Base-by-base conservation (phyloP, 2,888 invertebrate genomes). In the Xylocampa areola region DNA sequence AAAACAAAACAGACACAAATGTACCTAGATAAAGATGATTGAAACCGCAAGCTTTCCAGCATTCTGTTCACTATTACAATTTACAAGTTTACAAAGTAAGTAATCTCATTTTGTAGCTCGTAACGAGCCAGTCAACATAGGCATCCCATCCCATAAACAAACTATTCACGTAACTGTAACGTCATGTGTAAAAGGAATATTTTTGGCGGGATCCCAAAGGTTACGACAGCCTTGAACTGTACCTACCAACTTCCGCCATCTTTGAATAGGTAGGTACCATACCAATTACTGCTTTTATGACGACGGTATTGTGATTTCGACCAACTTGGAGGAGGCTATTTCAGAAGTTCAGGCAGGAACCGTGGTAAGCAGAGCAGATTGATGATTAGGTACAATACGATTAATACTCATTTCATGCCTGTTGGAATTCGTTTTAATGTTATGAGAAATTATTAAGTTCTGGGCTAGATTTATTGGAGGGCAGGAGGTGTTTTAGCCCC, bases 201-300 rank as follows among this genome's bases (percentile, higher is more conserved):
- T 58, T 68, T 65, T 68, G 68, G 68, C 68, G 35, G 33, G 29
- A 11, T 36, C 35, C 49, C 68, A 64, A 68, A 68, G 64, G 54
- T 68, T 57, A 68, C 41, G 47, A 58, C 33, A 35, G 32, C 32
- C 43, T 14, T 8, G 39, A 13, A 35, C 27, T 14, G n/a, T 13
- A 16, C 21, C 25, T n/a, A n/a, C n/a, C n/a, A 10, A 37, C 40
- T 45, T 29, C 43, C 65, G 64, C 33, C 44, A 53, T 48, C 39
- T 40, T 53, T 32, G 16, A 44, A 63, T 11, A 49, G n/a, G n/a
- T n/a, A n/a, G n/a, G n/a, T n/a, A n/a, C n/a, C n/a, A n/a, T n/a
- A n/a, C n/a, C n/a, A n/a, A 29, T 30, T 3, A 19, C 25, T 48
- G 61, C 44, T 48, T 55, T 53, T 36, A 48, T 4, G 14, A 51